These are phyloP conservation scores for Coracias cyanogaster DNA, from an alignment of 2,797 vertebrate species.

Conservation along the genomic window DNA sequence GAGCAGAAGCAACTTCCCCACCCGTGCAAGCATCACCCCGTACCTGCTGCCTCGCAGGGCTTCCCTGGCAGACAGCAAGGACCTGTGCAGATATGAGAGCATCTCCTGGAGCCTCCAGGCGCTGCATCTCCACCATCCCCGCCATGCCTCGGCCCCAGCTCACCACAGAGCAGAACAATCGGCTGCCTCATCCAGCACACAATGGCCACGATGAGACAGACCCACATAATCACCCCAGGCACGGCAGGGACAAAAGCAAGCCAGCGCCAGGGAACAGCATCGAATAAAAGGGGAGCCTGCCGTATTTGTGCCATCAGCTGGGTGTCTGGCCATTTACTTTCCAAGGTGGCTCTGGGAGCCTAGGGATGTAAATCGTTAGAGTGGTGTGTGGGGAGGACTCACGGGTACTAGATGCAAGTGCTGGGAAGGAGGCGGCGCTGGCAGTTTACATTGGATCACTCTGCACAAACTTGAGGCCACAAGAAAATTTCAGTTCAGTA, in stretches of 20 bases:
- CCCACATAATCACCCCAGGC: background rate
- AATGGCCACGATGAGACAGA: constrained; percentile 42
- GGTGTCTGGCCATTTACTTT: background rate
- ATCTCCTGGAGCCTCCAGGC: background rate
- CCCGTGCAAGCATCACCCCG: rapidly evolving
- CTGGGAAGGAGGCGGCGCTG: background rate
- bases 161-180: background rate
- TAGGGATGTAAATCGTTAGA: background rate
- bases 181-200: background rate
- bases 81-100: rapidly evolving
- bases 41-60: background rate
- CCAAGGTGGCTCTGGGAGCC: background rate
- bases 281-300: background rate
- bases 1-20: rapidly evolving
- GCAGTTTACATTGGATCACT: background rate
- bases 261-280: rapidly evolving
- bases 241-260: background rate
- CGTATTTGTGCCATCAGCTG: background rate
- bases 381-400: background rate
- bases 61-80: background rate
- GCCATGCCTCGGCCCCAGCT: background rate
- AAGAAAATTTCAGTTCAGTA: background rate
- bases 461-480: background rate
- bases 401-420: rapidly evolving
- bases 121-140: background rate